Base-by-base conservation (phyloP, 30 jellyfish, hydroid and myxozoan species). In the Aurelia aurita region DNA sequence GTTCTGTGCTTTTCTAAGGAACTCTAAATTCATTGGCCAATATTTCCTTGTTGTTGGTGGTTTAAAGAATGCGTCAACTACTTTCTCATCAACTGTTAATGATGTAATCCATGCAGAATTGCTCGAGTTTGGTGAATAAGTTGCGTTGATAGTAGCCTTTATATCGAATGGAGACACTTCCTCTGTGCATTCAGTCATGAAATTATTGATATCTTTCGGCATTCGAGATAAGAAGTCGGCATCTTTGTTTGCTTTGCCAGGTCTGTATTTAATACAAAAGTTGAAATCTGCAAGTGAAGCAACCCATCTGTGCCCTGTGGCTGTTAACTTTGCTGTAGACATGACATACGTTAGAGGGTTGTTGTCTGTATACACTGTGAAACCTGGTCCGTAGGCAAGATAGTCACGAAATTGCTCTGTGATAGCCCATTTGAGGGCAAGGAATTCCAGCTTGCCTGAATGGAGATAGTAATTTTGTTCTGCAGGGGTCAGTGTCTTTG, bases 341-440 rank as follows among this genome's bases (percentile, higher is more conserved):
- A 49, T 26, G 10, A 76, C 34, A 67, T 75, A 87, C 31, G 66
- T 54, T 16, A 70, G 55, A n/a, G n/a, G n/a, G n/a, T n/a, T n/a
- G n/a, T n/a, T n/a, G n/a, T n/a, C n/a, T n/a, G n/a, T n/a, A n/a
- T 18, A 77, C 46, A 78, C 92, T 32, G 69, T 66, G 47, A 75
- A 76, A 26, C 58, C 25, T 2, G 87, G 81, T 58, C 74, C 87
- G 54, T 79, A 87, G 58, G 57, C 44, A 22, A 87, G 67, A 51
- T 12, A 87, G 59, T 77, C 84, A 5, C 84, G 39, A 27, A 87
- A 87, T 25, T 87, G 81, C 15, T 87, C 88, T 34, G 73, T 13
- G 25, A 87, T 47, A 12, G 88, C 96, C 96, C 92, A 69, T 51
- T 77, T 77, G 58, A 70, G n/a, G n/a, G n/a, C n/a, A n/a, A n/a